Evolutionary conservation across 2,888 invertebrate genomes (phyloP), one percentile per base, ranked within the genome.

Genomic region (Neoitamus cyanurus): DNA sequence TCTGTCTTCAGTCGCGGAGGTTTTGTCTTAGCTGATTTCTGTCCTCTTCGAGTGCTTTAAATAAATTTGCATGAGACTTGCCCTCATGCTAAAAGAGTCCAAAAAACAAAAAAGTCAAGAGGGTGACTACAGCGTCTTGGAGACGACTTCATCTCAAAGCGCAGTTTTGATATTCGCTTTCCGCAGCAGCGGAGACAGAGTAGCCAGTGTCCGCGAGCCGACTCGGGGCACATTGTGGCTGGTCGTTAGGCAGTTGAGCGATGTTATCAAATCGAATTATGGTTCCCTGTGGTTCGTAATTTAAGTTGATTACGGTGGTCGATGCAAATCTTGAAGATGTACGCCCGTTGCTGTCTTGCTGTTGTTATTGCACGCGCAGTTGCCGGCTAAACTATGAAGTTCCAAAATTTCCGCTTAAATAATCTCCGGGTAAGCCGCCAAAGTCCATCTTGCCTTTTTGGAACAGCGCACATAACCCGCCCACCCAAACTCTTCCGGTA

Each of bases 261-360:
- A 80, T 80, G 80, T 80, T 80, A 80, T 80, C 68, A 80, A 80
- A 80, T 80, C 80, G 80, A 80, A 68, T 80, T 80, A 80, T 80
- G 58, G 15, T 80, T 68, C 31, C 34, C 80, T 80, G 58, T 68
- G 20, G 80, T 48, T 58, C 68, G 34, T 68, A 80, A 80, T 80
- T 80, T 68, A 34, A 34, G 48, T 15, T 80, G 80, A 80, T 80
- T 80, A 34, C 80, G 58, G 48, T 48, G 28, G 13, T 58, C 58
- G 36, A 20, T 80, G 68, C 68, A 58, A 68, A 68, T 80, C 68
- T 58, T 2, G 37, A 80, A 34, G 58, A 80, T 80, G 78, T 78
- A 25, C 58, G 58, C 68, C 34, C 34, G 30, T 34, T 58, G 20
- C 28, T 15, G 13, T 20, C 5, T 58, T 20, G 20, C 1, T 25